Base-by-base conservation (phyloP, 2,888 invertebrate genomes). In the Brassicogethes aeneus region DNA sequence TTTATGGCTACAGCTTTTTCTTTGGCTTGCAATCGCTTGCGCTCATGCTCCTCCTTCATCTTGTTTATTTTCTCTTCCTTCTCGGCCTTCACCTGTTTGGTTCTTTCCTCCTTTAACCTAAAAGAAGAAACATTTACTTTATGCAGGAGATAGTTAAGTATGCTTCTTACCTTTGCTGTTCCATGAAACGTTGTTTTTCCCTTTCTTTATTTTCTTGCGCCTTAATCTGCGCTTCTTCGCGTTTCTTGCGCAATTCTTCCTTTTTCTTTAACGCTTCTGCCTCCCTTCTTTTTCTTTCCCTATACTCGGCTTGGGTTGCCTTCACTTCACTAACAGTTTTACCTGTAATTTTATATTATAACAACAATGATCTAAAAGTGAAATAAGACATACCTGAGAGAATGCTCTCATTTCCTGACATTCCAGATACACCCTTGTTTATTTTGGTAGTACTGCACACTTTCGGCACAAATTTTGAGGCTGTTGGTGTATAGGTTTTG, bases 191-290 rank as follows among this genome's bases (percentile, higher is more conserved):
- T 47, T 71, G 70, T 52, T 64, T 68, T 3, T 70, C 70, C 34
- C 68, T 63, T 53, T 78, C 77, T 3, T 68, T 46, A 46, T 71
- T 71, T 39, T 77, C 71, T 48, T 70, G 71, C 14, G 64, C 65
- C 50, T 63, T 69, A 31, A 66, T 44, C 42, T 71, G 65, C 48
- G 68, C 71, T 44, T 72, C 71, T 47, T 60, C 61, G 3, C 61
- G 56, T 46, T 56, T 59, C 13, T 70, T 70, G 51, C 68, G 53
- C 39, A 77, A 51, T 2, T 77, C 79, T 15, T 80, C 79, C 39
- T 76, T 74, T 62, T 80, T 80, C 50, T 65, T 69, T 38, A 70
- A 59, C 1, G 56, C 58, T 16, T 56, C 56, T 10, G 42, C 23
- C 33, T 60, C 58, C 34, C 50, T 47, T 23, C 48, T 45, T 31